Base-by-base conservation (phyloP, 1,140 invertebrate species). In the Gerris buenoi region DNA sequence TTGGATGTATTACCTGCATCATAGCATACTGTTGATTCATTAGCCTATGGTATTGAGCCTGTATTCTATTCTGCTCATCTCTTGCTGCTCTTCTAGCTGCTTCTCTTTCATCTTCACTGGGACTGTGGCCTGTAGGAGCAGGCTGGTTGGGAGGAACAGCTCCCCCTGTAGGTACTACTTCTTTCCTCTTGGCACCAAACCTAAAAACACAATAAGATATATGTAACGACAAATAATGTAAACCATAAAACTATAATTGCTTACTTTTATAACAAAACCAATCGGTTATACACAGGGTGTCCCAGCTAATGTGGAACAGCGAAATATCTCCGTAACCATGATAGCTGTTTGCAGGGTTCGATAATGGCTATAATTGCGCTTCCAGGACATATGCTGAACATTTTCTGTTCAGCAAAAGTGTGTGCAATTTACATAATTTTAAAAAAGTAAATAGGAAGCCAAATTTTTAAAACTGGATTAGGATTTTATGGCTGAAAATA, bases 121-220 rank as follows among this genome's bases (percentile, higher is more conserved):
- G 33, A 18, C 33, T 46, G 33, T 46, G 33, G 18, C 63, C 66
- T 14, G 72, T 71, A 68, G 68, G 58, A 64, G 63, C 57, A 68
- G n/a, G n/a, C n/a, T 46, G 33, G 18, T 64, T 65, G 13, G 72
- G 70, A 68, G 68, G 58, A 64, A 63, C 57, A 28, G 65, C 68
- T 23, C 65, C 60, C 3, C 62, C 66, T 28, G 68, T 46, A 0
- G 68, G 62, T n/a, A 57, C 68, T 18, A 63, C 58, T 25, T 72
- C 72, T 76, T 90, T 89, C 67, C 86, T 78, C 71, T 88, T 86
- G 75, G 89, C 89, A 22, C 88, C 88, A 78, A 90, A 89, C 74
- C 81, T 82, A 65, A 18, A 72, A 28, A 46, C 3, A 46, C 33
- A 46, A 25, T 10, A 27, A 25, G n/a, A 60, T 3, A 10, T 60